Evolutionary conservation across 2,888 invertebrate species (phyloP).

Genomic region (Sicus ferrugineus): DNA sequence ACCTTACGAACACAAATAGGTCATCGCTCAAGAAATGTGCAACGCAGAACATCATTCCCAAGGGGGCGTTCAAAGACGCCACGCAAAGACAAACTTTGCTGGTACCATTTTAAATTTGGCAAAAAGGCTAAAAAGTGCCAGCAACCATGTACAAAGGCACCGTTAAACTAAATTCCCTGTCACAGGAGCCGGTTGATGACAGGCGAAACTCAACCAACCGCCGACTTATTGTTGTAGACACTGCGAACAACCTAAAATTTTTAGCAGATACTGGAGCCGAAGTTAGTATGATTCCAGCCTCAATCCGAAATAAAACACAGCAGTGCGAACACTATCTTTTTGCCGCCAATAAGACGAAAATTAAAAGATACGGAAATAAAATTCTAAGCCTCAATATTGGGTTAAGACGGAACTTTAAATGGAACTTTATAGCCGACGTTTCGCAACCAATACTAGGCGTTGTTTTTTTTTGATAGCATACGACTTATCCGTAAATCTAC

Average conservation of each 20-base stretch:
- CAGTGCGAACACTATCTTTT: not conserved
- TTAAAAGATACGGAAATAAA: too few relatives aligned
- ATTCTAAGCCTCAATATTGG: too few relatives aligned
- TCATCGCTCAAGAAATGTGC: not conserved
- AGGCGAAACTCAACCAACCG: not conserved
- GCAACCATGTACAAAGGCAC: constrained; percentile 23
- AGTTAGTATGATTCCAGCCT: too few relatives aligned
- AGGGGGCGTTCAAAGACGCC: not conserved
- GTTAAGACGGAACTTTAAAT: too few relatives aligned
- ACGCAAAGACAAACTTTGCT: constrained; percentile 21
- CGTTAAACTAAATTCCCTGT: constrained; percentile 26
- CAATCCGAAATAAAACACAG: too few relatives aligned
- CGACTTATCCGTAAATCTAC: too few relatives aligned
- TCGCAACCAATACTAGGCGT: too few relatives aligned
- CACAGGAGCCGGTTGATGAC: not conserved
- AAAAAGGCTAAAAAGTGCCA: constrained; percentile 35
- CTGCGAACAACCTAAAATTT: not conserved
- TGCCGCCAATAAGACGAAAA: too few relatives aligned
- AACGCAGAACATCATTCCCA: not conserved
- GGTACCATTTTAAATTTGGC: constrained; percentile 38
- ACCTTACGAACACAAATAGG: not conserved
- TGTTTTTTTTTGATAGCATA: too few relatives aligned
- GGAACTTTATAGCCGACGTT: too few relatives aligned
- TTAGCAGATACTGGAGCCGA: too few relatives aligned
- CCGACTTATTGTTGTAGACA: not conserved